phyloP scores from a whole-genome alignment of 2,888 invertebrate genomes.

The Tipula lateralis region DNA sequence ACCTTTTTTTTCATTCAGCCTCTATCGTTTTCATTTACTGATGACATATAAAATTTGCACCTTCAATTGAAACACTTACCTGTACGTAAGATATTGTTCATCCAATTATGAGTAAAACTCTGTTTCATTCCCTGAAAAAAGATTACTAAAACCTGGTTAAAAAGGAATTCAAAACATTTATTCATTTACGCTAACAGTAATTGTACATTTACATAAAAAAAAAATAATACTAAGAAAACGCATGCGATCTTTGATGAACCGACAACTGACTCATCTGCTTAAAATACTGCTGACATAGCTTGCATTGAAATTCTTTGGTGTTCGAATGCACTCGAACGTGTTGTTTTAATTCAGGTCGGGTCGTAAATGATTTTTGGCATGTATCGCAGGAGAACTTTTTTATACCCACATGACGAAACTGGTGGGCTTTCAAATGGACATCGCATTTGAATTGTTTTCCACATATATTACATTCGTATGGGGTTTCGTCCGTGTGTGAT shows the following conservation, averaged over 20 bases:
- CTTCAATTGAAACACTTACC: too few species aligned
- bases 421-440: not conserved
- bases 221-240: too few species aligned
- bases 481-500: not conserved
- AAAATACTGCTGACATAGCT: not conserved
- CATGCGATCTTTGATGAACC: not conserved
- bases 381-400: not conserved
- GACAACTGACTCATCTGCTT: not conserved
- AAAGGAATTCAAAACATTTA: too few species aligned
- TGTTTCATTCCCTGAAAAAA: too few species aligned
- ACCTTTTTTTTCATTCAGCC: too few species aligned
- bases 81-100: too few species aligned
- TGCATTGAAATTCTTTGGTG: constrained; percentile 26
- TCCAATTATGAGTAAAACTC: too few species aligned
- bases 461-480: constrained; percentile 6
- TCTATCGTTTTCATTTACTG: too few species aligned
- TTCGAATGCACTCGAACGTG: not conserved
- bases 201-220: too few species aligned
- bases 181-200: too few species aligned
- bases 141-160: too few species aligned
- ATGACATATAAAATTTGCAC: too few species aligned
- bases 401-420: constrained; percentile 26
- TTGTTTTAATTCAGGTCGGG: constrained; percentile 6
- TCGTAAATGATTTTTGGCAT: not conserved
- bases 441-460: constrained; percentile 25